Evolutionary conservation across 2,113 vertebrate species (phyloP).

Genomic region (Macquaria ambigua): DNA sequence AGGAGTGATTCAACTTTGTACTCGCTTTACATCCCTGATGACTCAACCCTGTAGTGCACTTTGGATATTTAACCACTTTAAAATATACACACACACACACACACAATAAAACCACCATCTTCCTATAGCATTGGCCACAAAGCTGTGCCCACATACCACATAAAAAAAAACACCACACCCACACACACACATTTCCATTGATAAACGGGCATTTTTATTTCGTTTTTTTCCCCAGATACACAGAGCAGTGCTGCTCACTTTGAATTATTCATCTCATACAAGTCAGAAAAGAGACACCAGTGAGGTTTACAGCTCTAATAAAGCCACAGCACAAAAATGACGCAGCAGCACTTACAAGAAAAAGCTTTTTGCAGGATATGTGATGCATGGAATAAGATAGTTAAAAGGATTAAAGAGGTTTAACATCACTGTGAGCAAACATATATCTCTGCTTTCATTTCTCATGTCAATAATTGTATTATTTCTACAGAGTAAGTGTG

Average conservation of each 20-base stretch:
- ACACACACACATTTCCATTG: neutral
- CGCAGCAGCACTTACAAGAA: conserved; percentile 24
- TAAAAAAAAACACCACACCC: neutral
- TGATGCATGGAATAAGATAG: conserved; percentile 16
- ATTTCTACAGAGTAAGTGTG: conserved; percentile 36
- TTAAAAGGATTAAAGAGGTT: conserved; percentile 27
- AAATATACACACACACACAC: too few species aligned
- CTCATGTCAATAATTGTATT: conserved; percentile 8
- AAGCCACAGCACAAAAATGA: conserved; percentile 56
- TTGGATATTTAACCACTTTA: neutral
- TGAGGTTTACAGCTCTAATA: conserved; percentile 21
- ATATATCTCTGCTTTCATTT: conserved; percentile 31
- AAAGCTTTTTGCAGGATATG: conserved; percentile 41
- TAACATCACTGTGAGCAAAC: conserved; percentile 51
- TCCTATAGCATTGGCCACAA: neutral
- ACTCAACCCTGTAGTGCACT: conserved; percentile 6
- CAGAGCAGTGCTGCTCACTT: conserved; percentile 3
- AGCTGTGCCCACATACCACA: accelerated
- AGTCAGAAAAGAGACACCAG: conserved; percentile 31
- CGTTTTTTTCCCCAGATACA: conserved; percentile 30
- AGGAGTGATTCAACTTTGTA: neutral
- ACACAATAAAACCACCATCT: neutral
- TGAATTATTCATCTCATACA: conserved; percentile 23
- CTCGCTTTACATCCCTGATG: neutral
- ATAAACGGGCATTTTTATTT: conserved; percentile 44